Conservation (phyloP, 92 coral and sea anemone genomes). For the Hydrozoanthus gracilis region DNA sequence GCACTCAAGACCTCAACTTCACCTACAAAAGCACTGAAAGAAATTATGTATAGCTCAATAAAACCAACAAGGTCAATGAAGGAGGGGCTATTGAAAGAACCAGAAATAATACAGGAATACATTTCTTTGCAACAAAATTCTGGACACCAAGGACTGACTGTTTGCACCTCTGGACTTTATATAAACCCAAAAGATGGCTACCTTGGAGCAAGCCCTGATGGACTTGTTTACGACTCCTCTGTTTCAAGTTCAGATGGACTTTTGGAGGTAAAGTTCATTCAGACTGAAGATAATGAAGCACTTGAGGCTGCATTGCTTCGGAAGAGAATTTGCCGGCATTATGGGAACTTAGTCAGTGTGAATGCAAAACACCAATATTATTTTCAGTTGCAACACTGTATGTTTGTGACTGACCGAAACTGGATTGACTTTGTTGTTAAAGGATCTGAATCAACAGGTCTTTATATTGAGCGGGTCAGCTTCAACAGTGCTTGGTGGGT, state of each 20-base stretch:
- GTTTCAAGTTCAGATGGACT: conserved; percentile 36
- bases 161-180: conserved; percentile 23
- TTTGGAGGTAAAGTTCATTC: conserved; percentile 45
- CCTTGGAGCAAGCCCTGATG: conserved; percentile 57
- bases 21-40: conserved; percentile 46
- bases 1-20: conserved; percentile 23
- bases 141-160: conserved; percentile 7
- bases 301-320: conserved; percentile 40
- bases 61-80: conserved; percentile 39
- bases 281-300: conserved; percentile 20
- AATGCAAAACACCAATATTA: conserved; percentile 56
- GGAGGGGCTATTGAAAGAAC: conserved; percentile 39
- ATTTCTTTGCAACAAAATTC: conserved; percentile 26
- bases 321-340: conserved; percentile 51
- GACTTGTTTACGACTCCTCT: conserved; percentile 51
- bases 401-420: conserved; percentile 61
- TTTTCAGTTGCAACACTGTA: conserved; percentile 60
- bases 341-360: background rate
- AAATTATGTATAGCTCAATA: conserved; percentile 10
- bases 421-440: conserved; percentile 49
- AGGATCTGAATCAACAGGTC: conserved; percentile 19
- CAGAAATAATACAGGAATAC: conserved; percentile 34
- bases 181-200: conserved; percentile 42
- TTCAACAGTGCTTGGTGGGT: conserved; percentile 17
- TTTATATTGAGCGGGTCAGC: conserved; percentile 18